phyloP scores from a whole-genome alignment of 2,113 vertebrate species.

The Microcebus murinus region DNA sequence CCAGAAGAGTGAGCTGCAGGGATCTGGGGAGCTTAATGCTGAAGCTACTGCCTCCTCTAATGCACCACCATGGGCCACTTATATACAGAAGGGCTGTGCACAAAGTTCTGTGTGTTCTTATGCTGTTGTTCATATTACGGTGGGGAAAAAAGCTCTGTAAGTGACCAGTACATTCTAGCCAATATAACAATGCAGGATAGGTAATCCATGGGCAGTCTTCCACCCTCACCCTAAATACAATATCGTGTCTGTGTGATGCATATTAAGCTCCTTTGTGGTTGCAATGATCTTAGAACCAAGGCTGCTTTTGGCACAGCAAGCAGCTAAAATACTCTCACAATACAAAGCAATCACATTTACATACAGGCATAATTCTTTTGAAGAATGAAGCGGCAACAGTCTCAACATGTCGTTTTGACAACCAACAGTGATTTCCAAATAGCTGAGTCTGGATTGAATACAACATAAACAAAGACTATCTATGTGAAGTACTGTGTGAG shows the following conservation, averaged over 20 bases:
- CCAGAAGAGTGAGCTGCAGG: background rate
- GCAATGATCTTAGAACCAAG: slow-evolving; percentile 18
- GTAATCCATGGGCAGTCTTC: background rate
- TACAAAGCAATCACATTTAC: slow-evolving; percentile 44
- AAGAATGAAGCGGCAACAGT: slow-evolving; percentile 70
- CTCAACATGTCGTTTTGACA: slow-evolving; percentile 62
- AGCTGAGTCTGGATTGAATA: background rate
- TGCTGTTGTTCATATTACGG: rapidly evolving
- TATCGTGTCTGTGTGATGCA: rapidly evolving
- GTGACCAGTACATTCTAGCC: background rate
- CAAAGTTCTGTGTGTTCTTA: background rate
- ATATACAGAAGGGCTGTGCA: background rate
- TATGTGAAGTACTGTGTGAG: slow-evolving; percentile 56
- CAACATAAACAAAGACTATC: background rate
- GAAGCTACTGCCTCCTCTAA: background rate
- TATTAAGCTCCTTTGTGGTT: background rate
- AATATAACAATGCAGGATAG: background rate
- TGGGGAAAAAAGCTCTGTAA: background rate
- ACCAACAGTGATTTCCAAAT: slow-evolving; percentile 11
- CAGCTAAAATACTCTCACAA: slow-evolving; percentile 58
- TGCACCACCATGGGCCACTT: background rate
- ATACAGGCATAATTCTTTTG: slow-evolving; percentile 49
- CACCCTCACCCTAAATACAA: background rate
- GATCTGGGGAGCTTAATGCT: background rate
- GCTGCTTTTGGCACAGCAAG: slow-evolving; percentile 34